Base-by-base conservation (phyloP, 2,797 vertebrate genomes). In the Hirundo rustica region DNA sequence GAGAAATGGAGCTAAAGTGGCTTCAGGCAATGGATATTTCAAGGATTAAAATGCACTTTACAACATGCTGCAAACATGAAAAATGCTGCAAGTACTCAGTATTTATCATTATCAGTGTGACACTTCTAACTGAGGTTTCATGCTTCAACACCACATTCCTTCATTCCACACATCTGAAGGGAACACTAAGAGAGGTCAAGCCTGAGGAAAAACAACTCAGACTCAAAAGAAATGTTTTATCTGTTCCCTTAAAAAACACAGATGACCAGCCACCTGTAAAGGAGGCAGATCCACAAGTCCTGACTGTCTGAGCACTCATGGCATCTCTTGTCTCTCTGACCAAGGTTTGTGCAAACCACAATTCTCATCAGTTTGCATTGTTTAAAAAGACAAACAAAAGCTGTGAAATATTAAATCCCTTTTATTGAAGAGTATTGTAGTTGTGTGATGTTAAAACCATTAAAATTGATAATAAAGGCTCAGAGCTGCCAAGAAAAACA, bases 401-500 rank as follows among this genome's bases (percentile, higher is more conserved):
- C 47, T 60, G n/a, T 7, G 44, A 80, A 85, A 81, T 65, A 48
- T 10, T 73, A 65, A 42, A 94, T 81, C 50, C 51, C 29, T 93
- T 81, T 82, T 47, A 85, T 48, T 81, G 68, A 95, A 82, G 34
- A 78, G 34, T 32, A 64, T 45, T 91, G 72, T 42, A 77, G 68
- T 29, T 77, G 50, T 15, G 12, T 64, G 72, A 51, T 61, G 16
- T 62, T 79, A 95, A 82, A 84, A 84, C 19, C 21, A 88, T 93
- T n/a, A 88, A 60, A 85, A 80, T 8, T 54, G 54, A 55, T 57
- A 87, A 25, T 16, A 57, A 57, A 88, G 34, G 60, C 80, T 92
- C 85, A 91, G 73, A 89, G 66, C 71, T 87, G 36, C 4, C 57
- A 85, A 61, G 58, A 94, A 85, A 96, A 90, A 76, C 71, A 67